Base-by-base conservation (phyloP, 2,797 vertebrate species). In the Acanthurus leucopareius region DNA sequence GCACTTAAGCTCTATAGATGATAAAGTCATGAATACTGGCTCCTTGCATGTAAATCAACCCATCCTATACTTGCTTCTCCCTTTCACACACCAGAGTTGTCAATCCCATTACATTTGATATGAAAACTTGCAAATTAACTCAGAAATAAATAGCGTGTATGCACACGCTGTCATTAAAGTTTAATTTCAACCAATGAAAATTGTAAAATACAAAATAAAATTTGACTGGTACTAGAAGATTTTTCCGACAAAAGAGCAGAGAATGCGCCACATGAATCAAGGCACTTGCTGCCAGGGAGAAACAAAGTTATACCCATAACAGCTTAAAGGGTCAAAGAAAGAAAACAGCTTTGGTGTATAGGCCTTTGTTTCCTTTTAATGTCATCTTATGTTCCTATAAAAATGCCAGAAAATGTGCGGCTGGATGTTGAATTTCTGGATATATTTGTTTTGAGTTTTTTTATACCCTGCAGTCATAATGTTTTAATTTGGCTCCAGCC, bases 401-500 rank as follows among this genome's bases (percentile, higher is more conserved):
- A 88, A 84, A 76, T 58, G 42, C 7, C 69, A 70, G 67, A 75
- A 82, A 86, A 75, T 78, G 59, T 82, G 71, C 69, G 63, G 52
- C 32, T 2, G 53, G 47, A 60, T 69, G 38, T 63, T 53, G 48
- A 81, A 81, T n/a, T 84, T 83, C 59, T 59, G 82, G 63, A 83
- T 86, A 69, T 9, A 86, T 88, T 80, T 87, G 85, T 86, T 88
- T 80, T 59, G 72, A 73, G 77, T 87, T 88, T 89, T 85, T 89
- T 85, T 86, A 70, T 86, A 76, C 76, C 72, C 86, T 51, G 59
- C 57, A 84, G 88, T 91, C 79, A 84, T 90, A 87, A 91, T 87
- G 88, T 90, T 94, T 92, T 91, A 89, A 92, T 94, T 92, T 92
- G 76, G 66, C 82, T 75, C 69, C 52, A 19, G 20, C 67, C 75